phyloP scores from a whole-genome alignment of 2,113 vertebrate genomes.

The Cephalophus harveyi region DNA sequence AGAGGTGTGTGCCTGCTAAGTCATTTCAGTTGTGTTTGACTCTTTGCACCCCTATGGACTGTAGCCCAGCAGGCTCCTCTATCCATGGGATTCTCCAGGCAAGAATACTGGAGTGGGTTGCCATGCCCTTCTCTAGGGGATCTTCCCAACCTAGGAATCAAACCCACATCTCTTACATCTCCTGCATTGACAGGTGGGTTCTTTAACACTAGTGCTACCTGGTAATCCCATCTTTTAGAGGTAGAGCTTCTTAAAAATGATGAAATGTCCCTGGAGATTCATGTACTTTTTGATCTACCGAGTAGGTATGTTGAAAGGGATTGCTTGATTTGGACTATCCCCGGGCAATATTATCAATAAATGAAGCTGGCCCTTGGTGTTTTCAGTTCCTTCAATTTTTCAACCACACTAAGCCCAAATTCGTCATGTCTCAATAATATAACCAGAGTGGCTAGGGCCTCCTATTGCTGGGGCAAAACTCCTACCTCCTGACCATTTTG shows the following conservation, averaged over 20 bases:
- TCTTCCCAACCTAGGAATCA: not conserved
- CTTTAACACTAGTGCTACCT: not conserved
- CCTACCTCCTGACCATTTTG: not conserved
- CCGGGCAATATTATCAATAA: not conserved
- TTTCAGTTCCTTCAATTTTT: not conserved
- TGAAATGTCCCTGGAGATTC: not conserved
- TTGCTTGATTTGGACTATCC: not conserved
- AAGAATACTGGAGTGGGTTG: not conserved
- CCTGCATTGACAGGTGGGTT: not conserved
- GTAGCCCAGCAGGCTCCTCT: not conserved
- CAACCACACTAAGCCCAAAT: not conserved
- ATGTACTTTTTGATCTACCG: not conserved
- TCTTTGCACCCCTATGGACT: not conserved
- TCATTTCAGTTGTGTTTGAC: not conserved
- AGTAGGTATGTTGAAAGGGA: not conserved
- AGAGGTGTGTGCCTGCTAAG: not conserved
- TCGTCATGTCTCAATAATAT: not conserved
- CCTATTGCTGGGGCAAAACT: not conserved
- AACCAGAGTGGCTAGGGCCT: not conserved
- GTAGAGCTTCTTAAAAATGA: not conserved
- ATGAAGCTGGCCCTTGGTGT: not conserved
- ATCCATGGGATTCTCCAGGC: not conserved
- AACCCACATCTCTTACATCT: not conserved
- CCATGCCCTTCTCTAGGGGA: not conserved
- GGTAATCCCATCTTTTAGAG: not conserved